These are phyloP conservation scores for Mythimna albipuncta DNA, from an alignment of 2,888 invertebrate species.

Conservation along the genomic window DNA sequence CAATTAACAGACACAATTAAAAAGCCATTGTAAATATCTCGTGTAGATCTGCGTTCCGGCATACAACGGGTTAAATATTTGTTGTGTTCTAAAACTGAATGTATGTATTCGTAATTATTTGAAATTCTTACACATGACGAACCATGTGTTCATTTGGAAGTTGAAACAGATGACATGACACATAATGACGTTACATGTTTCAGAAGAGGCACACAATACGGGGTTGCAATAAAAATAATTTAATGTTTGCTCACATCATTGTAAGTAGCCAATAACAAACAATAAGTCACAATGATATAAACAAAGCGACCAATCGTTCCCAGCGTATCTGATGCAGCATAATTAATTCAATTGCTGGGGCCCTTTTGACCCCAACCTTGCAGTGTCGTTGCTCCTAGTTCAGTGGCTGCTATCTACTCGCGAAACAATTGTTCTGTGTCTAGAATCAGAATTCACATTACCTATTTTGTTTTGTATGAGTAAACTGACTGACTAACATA, in stretches of 20 bases:
- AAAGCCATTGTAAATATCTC: too few species aligned
- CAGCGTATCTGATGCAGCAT: constrained; percentile 38
- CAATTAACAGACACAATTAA: too few species aligned
- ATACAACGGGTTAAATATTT: too few species aligned
- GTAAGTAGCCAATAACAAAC: constrained; percentile 48
- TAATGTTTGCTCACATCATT: constrained; percentile 32
- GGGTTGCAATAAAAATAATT: constrained; percentile 29
- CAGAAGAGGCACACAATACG: constrained; percentile 12
- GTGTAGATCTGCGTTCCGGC: too few species aligned
- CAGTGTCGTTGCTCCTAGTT: constrained; percentile 76
- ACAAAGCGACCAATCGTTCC: constrained; percentile 45
- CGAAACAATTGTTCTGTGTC: constrained; percentile 31
- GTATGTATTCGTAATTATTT: neutral
- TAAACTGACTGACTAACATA: too few species aligned
- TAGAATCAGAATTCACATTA: constrained; percentile 25
- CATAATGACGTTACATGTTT: constrained; percentile 16
- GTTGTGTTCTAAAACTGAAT: constrained; percentile 7
- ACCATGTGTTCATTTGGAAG: constrained; percentile 9
- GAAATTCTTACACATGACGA: neutral
- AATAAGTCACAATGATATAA: constrained; percentile 63
- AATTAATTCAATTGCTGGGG: constrained; percentile 74
- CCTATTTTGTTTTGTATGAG: neutral
- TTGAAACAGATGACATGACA: constrained; percentile 1
- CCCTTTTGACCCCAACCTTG: constrained; percentile 84
- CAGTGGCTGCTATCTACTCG: constrained; percentile 40